These are phyloP conservation scores for Rhea pennata DNA, from an alignment of 2,113 vertebrate species.

Conservation along the genomic window DNA sequence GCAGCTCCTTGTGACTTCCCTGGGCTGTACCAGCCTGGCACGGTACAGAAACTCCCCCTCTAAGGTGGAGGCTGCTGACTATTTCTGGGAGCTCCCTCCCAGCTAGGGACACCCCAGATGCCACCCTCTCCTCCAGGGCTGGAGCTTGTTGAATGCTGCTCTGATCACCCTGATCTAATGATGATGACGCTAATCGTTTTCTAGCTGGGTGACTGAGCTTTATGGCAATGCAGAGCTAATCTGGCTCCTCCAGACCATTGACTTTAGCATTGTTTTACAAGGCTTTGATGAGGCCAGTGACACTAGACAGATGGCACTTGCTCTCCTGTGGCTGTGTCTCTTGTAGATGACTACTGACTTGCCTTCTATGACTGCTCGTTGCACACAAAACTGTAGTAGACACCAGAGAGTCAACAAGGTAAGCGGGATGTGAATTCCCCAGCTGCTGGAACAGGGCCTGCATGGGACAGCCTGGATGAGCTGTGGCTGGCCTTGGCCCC, in stretches of 20 bases:
- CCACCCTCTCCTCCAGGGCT: background rate
- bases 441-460: background rate
- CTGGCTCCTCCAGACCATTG: background rate
- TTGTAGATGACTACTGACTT: background rate
- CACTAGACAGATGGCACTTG: constrained; percentile 11
- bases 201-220: background rate
- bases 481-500: background rate
- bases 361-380: background rate
- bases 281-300: background rate
- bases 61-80: background rate
- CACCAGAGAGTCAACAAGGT: background rate
- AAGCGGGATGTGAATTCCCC: no score
- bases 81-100: background rate
- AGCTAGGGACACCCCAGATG: background rate
- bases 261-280: background rate
- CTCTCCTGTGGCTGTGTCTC: background rate
- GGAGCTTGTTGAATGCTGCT: background rate
- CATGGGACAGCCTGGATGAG: no score
- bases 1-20: background rate
- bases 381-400: background rate
- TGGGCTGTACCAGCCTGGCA: background rate
- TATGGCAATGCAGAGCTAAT: background rate
- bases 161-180: rapidly evolving
- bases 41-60: background rate
- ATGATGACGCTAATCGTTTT: background rate